Evolutionary conservation across 2,888 invertebrate species (phyloP).

Genomic region (Torymus tubicola): DNA sequence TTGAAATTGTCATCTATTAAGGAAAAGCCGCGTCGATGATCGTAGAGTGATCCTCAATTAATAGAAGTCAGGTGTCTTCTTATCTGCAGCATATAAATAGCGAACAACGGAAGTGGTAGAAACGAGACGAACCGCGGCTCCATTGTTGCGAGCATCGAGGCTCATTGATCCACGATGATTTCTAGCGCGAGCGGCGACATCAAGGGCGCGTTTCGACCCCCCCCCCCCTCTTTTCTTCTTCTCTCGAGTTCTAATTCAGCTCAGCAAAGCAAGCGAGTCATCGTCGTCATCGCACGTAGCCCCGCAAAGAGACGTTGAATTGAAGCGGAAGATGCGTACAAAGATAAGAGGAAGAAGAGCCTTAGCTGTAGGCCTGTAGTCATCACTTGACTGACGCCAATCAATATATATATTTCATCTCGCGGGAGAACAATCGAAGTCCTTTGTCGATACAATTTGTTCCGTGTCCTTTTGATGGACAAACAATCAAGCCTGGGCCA

Average conservation of each 20-base stretch:
- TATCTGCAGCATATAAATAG: background rate
- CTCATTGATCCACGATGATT: slow-evolving; percentile 62
- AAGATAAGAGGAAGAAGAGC: slow-evolving; percentile 13
- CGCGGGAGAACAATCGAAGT: slow-evolving; percentile 32
- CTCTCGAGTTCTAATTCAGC: slow-evolving; percentile 40
- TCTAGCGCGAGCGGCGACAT: slow-evolving; percentile 61
- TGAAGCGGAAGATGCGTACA: slow-evolving; percentile 33
- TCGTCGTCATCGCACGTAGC: slow-evolving; percentile 40
- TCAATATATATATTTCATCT: slow-evolving; percentile 56
- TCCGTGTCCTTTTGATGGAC: slow-evolving; percentile 40
- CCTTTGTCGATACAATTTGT: slow-evolving; percentile 40
- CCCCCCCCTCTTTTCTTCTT: background rate
- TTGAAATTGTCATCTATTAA: background rate
- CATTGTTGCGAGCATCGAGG: slow-evolving; percentile 55
- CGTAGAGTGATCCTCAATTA: slow-evolving; percentile 17
- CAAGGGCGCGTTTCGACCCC: slow-evolving; percentile 55
- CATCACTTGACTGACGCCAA: slow-evolving; percentile 53
- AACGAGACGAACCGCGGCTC: slow-evolving; percentile 23
- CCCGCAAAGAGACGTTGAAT: slow-evolving; percentile 2
- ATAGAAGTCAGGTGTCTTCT: slow-evolving; percentile 19
- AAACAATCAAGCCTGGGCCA: slow-evolving; percentile 39
- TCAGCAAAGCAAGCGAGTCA: slow-evolving; percentile 37
- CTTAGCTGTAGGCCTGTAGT: background rate
- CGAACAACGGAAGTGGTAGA: slow-evolving; percentile 24
- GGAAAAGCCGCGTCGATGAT: background rate